Evolutionary conservation across 2,797 vertebrate species (phyloP).

Genomic region (Pyrrhura leucotis): DNA sequence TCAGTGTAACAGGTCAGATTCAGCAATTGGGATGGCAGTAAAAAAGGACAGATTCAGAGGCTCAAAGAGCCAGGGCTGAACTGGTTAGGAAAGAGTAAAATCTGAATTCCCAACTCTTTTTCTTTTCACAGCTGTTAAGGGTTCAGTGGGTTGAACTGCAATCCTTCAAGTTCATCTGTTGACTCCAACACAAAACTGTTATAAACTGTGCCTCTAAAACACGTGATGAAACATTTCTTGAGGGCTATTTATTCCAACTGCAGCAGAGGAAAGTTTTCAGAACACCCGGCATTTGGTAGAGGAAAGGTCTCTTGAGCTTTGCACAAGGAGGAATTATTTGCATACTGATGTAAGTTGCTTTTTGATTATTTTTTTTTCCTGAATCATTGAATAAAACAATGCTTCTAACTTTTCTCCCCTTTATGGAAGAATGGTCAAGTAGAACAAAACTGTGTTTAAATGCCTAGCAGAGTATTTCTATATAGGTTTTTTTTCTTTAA

Average conservation of each 20-base stretch:
- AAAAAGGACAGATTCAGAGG: not conserved
- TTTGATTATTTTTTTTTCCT: not conserved
- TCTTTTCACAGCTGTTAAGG: constrained; percentile 73
- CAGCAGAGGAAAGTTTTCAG: constrained; percentile 74
- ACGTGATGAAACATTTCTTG: constrained; percentile 80
- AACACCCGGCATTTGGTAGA: constrained; percentile 55
- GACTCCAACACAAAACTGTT: constrained; percentile 76
- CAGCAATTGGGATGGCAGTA: not conserved
- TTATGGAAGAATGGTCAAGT: not conserved
- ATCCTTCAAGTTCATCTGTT: constrained; percentile 74
- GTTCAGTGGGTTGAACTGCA: constrained; percentile 75
- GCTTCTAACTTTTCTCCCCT: not conserved
- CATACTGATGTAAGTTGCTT: constrained; percentile 69
- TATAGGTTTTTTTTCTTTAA: not conserved
- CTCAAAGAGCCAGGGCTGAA: not conserved
- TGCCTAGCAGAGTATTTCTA: not conserved
- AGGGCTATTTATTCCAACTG: constrained; percentile 79
- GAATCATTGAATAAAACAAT: constrained; percentile 72
- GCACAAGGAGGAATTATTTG: constrained; percentile 43
- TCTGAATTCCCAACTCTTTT: constrained; percentile 41
- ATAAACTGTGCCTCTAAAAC: constrained; percentile 79
- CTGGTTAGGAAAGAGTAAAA: constrained; percentile 44
- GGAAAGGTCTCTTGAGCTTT: constrained; percentile 48
- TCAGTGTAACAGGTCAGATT: not conserved
- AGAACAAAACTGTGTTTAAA: not conserved